Base-by-base conservation (phyloP, 2,888 invertebrate species). In the Cremastinae sp. region DNA sequence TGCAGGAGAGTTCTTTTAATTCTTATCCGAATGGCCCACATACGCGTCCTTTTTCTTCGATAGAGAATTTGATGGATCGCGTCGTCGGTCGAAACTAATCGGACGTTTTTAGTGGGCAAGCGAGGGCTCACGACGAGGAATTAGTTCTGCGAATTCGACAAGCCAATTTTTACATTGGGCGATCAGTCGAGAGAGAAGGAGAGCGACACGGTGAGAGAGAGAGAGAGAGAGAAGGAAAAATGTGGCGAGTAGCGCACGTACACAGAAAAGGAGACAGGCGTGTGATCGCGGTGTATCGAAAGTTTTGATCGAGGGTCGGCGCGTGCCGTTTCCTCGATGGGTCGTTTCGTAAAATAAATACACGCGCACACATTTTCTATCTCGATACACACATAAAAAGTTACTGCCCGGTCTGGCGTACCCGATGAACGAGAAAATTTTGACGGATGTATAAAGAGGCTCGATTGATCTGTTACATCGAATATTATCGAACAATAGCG, bases 111-210 rank as follows among this genome's bases (percentile, higher is more conserved):
- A 22, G 45, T 51, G 53, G 68, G 68, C 72, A 58, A 68, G 59
- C 34, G 64, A n/a, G n/a, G 38, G 43, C 36, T n/a, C 53, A 12
- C 53, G 18, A 12, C 58, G 22, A 43, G 18, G 59, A 77, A 77
- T 77, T 77, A 77, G 77, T 77, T 77, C 77, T 74, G 77, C 74
- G 65, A 51, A 77, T 77, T 77, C 77, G 77, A 77, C 70, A 74
- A 74, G 77, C 61, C 73, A 77, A 77, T 74, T 74, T 77, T 74
- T 66, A 70, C 70, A 38, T 77, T 61, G 47, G 59, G 49, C 43
- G 45, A 70, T 61, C 61, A 14, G 66, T 41, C 8, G 41, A n/a
- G 41, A n/a, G 41, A n/a, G 41, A 0, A 18, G 12, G 9, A 20
- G 34, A 45, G 54, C 41, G 20, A 45, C 12, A 45, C 10, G 51